phyloP scores from a whole-genome alignment of 2,888 invertebrate genomes.

The Cryptus armator region DNA sequence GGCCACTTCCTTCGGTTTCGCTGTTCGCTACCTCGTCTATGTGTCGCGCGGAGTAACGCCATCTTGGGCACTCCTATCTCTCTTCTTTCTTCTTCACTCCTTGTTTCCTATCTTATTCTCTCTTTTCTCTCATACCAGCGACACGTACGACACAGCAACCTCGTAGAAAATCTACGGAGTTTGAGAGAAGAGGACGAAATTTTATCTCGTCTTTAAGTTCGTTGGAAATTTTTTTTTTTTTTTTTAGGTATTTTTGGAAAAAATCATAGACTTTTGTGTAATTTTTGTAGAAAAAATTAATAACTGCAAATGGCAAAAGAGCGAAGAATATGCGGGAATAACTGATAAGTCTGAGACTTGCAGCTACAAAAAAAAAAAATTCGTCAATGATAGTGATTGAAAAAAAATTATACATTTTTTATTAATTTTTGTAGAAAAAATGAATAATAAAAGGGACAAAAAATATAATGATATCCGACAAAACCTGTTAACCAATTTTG shows the following conservation, averaged over 20 bases:
- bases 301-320: too few relatives aligned
- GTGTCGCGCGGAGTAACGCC: constrained; percentile 79
- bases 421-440: neutral
- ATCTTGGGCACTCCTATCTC: constrained; percentile 84
- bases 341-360: neutral
- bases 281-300: too few relatives aligned
- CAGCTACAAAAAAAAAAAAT: neutral
- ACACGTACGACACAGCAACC: constrained; percentile 44
- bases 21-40: constrained; percentile 63
- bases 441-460: neutral
- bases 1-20: constrained; percentile 67
- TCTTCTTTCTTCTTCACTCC: constrained; percentile 55
- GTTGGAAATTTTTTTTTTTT: neutral
- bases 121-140: constrained; percentile 50
- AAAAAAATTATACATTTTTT: neutral
- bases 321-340: neutral
- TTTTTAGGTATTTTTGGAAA: too few relatives aligned
- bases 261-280: too few relatives aligned
- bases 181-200: neutral
- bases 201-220: neutral
- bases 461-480: too few relatives aligned
- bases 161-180: neutral
- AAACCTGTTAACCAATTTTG: too few relatives aligned
- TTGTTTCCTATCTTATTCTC: constrained; percentile 54
- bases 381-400: neutral